Evolutionary conservation across 2,888 invertebrate genomes (phyloP), one percentile per base, ranked within the genome.

Genomic region (Anagyrus pseudococci): DNA sequence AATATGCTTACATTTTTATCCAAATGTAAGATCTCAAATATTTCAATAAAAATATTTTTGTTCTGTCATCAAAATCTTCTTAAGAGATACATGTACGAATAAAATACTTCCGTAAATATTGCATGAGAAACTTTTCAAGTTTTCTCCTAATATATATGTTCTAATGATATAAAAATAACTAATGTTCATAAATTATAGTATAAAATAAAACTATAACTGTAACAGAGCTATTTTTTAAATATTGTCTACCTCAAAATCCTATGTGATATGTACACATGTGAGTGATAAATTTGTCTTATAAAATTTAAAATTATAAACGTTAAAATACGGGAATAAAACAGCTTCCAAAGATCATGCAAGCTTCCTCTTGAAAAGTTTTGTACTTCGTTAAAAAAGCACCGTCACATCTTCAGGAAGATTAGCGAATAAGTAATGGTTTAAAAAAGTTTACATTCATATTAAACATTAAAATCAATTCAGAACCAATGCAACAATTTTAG

Each of bases 401-500:
- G 26, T 41, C 17, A 47, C 44, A 50, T 37, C 6, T 22, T 41
- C 10, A 47, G 17, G 37, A 40, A 4, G 40, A 64, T 64, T 64
- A 60, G 60, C 25, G 19, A 23, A 44, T 46, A 43, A 64, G 50
- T 49, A 53, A 50, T 37, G 10, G 15, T 47, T 22, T 17, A 49
- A 22, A n/a, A 48, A 62, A 55, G 48, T 15, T 54, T 37, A 62
- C 59, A 62, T 60, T 49, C 66, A 23, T 53, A 62, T 59, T 54
- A 62, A 57, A 59, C 46, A 59, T 23, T 59, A 59, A 62, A 53
- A 46, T 56, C 43, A 61, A 54, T 59, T 56, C 53, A 59, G 56
- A 59, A 37, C 56, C 50, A 66, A 66, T 54, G 59, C 58, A 62
- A 57, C 43, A 57, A 59, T 66, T n/a, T n/a, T 62, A 66, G 59